Conservation (phyloP, 2,797 vertebrate species). For the Clamator glandarius region DNA sequence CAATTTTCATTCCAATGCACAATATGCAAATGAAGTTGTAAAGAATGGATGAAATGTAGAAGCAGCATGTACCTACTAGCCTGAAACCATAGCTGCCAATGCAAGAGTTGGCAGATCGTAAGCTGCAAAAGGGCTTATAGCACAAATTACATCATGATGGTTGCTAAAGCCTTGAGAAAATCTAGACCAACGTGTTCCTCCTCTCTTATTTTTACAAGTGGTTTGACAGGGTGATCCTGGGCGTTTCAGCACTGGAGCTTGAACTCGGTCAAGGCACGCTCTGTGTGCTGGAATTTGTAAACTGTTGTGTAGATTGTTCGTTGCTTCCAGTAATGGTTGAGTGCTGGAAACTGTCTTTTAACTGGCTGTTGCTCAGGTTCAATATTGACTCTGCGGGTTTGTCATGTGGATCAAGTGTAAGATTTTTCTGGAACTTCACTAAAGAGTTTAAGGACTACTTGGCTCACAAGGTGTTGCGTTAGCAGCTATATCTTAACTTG, state of each 20-base stretch:
- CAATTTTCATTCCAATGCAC: background rate
- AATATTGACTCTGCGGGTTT: background rate
- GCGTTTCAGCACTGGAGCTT: background rate
- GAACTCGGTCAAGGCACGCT: background rate
- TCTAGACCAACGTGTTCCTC: rapidly evolving
- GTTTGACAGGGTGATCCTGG: background rate
- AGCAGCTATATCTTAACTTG: background rate
- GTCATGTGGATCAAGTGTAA: background rate
- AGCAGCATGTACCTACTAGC: background rate
- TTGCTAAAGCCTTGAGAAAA: background rate
- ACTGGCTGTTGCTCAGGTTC: background rate
- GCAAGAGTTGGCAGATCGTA: background rate
- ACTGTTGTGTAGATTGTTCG: background rate
- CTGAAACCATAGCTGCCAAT: rapidly evolving
- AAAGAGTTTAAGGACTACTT: background rate
- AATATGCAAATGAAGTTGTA: background rate
- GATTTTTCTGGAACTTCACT: background rate
- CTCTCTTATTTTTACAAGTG: background rate
- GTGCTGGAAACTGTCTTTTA: background rate
- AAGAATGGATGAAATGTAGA: background rate
- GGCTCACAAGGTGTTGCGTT: background rate
- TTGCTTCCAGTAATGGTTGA: background rate
- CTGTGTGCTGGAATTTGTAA: background rate
- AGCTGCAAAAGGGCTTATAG: background rate
- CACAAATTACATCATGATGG: background rate